phyloP scores from a whole-genome alignment of 2,888 invertebrate species.

The Cremastobaeus sp. region DNA sequence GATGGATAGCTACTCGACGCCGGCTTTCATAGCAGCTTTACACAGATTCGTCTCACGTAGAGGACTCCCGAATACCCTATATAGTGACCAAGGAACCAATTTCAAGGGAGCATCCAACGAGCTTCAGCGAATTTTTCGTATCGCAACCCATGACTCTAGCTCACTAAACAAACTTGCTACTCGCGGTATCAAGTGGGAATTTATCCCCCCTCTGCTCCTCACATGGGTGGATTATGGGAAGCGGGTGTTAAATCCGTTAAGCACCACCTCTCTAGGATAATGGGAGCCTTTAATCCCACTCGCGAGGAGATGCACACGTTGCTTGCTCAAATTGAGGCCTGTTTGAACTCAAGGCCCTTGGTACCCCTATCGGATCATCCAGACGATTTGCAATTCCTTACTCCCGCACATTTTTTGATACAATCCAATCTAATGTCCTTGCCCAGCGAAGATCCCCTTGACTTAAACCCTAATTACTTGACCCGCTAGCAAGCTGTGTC shows the following conservation, averaged over 20 bases:
- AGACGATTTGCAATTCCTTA: neutral
- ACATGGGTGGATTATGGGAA: neutral
- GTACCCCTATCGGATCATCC: neutral
- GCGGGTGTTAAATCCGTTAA: conserved; percentile 3
- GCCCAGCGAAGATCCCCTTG: neutral
- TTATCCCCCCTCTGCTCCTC: neutral
- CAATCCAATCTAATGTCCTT: neutral
- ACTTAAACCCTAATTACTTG: neutral
- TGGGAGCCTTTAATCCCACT: neutral
- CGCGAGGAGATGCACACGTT: neutral
- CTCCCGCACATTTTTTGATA: neutral
- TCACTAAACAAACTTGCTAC: no score
- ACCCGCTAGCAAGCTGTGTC: neutral
- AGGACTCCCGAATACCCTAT: no score
- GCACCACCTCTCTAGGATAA: neutral
- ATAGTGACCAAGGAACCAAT: no score
- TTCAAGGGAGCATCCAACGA: conserved; percentile 12
- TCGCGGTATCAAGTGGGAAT: neutral
- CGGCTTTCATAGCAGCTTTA: no score
- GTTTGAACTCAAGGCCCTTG: neutral
- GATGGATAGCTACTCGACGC: no score
- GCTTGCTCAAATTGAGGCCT: neutral
- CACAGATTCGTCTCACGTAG: no score
- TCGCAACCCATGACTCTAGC: no score
- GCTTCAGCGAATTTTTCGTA: no score